Evolutionary conservation across 2,113 vertebrate species (phyloP).

Genomic region (Lepisosteus osseus): DNA sequence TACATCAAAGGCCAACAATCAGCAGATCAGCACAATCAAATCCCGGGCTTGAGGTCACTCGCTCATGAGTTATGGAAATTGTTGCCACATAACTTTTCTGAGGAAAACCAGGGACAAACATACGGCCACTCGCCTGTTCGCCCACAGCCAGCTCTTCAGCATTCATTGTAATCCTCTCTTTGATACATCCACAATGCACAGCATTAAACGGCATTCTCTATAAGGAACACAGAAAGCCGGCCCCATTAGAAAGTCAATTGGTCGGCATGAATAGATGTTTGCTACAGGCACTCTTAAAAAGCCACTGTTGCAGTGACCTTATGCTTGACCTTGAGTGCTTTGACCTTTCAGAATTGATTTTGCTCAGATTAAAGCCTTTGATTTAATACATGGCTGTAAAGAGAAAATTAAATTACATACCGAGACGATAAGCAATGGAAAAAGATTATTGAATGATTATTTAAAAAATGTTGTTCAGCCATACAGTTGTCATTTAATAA

Average conservation of each 20-base stretch:
- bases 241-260: conserved; percentile 66
- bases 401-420: conserved; percentile 62
- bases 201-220: conserved; percentile 59
- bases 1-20: too few species aligned
- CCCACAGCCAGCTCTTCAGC: conserved; percentile 29
- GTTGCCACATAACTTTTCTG: too few species aligned
- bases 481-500: conserved; percentile 61
- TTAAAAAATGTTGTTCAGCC: conserved; percentile 53
- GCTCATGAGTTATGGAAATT: too few species aligned
- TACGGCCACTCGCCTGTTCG: conserved; percentile 10
- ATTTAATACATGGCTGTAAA: conserved; percentile 55
- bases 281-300: conserved; percentile 50
- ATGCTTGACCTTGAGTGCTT: conserved; percentile 61
- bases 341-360: conserved; percentile 47
- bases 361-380: conserved; percentile 49
- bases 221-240: conserved; percentile 33
- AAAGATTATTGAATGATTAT: conserved; percentile 56
- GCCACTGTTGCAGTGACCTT: conserved; percentile 44
- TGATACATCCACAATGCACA: conserved; percentile 42
- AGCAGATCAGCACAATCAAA: too few species aligned
- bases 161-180: conserved; percentile 38
- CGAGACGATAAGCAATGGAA: conserved; percentile 66
- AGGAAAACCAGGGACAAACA: conserved; percentile 5
- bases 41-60: too few species aligned
- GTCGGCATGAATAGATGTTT: conserved; percentile 56